Evolutionary conservation across 2,113 vertebrate species (phyloP), one percentile per base, ranked within the genome.

Genomic region (Helogale parvula): DNA sequence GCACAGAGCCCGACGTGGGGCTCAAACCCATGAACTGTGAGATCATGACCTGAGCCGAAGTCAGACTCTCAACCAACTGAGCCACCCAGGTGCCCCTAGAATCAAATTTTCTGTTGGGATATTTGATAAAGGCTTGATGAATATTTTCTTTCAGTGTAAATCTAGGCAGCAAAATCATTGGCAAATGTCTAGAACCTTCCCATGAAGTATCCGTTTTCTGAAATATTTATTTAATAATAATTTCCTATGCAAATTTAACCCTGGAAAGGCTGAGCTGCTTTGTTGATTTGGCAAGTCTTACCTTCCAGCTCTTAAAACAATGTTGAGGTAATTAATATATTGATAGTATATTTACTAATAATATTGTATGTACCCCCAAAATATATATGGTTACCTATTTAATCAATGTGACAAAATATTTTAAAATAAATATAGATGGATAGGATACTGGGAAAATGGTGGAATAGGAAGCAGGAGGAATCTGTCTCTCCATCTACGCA

Each of bases 391-490:
- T 80, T 79, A 66, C 33, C 11, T 77, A 11, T 90, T 90, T 80
- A 90, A 90, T 80, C 54, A 82, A 52, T 82, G 52, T 50, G 57
- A 82, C 76, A 94, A 71, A 47, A 71, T 94, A 88, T 71, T 71
- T 57, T 57, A 80, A 74, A 82, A 41, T 82, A 52, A 87, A 69
- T n/a, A 23, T 10, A 50, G 13, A 65, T 83, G 77, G 66, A 82
- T 35, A 92, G 21, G 66, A 60, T 82, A 71, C 29, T 60, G 35
- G 79, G 27, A 92, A n/a, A 10, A 25, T 71, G 52, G 52, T 54
- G 13, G 66, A 72, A 31, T 45, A 47, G 31, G 52, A 92, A 60
- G 31, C 90, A 60, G 35, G 21, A 71, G 29, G 29, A 92, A 25
- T 83, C 50, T 83, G 11, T 60, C 35, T 91, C 35, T 45, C 35